Evolutionary conservation across 2,888 invertebrate genomes (phyloP).

Genomic region (Lepeophtheirus nordmannii): DNA sequence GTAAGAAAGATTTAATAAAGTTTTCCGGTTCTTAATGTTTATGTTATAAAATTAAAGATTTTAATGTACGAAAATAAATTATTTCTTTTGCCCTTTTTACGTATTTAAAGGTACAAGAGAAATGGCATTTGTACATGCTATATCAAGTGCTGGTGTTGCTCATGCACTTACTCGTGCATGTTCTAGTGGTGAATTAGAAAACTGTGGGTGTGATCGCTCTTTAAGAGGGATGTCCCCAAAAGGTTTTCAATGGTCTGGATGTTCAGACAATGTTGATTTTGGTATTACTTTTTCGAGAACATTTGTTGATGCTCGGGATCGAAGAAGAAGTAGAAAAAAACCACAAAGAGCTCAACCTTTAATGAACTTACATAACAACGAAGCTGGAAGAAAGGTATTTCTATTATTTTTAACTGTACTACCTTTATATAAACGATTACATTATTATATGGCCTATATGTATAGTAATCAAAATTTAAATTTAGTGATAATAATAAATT

Average conservation of each 20-base stretch:
- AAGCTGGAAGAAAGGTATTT: constrained; percentile 35
- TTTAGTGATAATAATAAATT: too few species aligned
- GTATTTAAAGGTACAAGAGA: constrained; percentile 33
- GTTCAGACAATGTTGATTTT: constrained; percentile 34
- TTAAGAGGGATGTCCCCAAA: constrained; percentile 31
- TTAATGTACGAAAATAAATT: too few species aligned
- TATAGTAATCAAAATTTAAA: too few species aligned
- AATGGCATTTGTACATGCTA: constrained; percentile 35
- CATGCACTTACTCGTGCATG: constrained; percentile 38
- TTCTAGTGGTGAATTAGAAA: constrained; percentile 35
- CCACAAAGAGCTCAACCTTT: constrained; percentile 29
- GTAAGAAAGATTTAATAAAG: too few species aligned
- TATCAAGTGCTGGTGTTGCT: constrained; percentile 35
- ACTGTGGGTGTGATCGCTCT: constrained; percentile 38
- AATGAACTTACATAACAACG: constrained; percentile 37
- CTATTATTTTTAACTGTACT: too few species aligned
- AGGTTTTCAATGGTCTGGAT: constrained; percentile 34
- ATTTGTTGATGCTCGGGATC: constrained; percentile 32
- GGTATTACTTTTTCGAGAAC: constrained; percentile 33
- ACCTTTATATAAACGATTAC: neutral
- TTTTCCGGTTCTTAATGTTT: too few species aligned
- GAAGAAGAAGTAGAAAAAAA: constrained; percentile 29
- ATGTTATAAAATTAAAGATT: too few species aligned
- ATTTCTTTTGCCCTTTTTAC: too few species aligned
- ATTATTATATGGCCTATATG: too few species aligned